phyloP scores from a whole-genome alignment of 2,113 vertebrate species.

The Hippopotamus amphibius region DNA sequence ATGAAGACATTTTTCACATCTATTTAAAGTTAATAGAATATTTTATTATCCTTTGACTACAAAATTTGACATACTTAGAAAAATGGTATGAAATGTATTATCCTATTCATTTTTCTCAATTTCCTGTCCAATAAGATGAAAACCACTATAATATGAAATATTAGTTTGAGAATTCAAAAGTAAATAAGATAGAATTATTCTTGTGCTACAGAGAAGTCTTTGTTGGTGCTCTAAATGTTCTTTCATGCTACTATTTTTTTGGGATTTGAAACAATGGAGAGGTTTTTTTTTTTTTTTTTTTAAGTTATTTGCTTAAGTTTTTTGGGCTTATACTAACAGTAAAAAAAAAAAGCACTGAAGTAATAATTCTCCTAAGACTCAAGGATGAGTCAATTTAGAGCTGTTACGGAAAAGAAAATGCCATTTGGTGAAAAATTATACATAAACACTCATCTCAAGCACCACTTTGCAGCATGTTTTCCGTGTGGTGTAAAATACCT shows the following conservation, averaged over 20 bases:
- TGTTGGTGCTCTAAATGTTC: background rate
- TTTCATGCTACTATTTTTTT: constrained; percentile 45
- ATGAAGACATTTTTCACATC: background rate
- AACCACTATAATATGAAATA: background rate
- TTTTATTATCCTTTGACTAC: background rate
- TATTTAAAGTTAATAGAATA: constrained; percentile 13
- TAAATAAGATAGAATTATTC: background rate
- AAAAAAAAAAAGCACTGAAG: constrained; percentile 65
- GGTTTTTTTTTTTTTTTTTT: constrained; percentile 27
- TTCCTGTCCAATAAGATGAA: background rate
- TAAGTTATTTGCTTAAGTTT: constrained; percentile 56
- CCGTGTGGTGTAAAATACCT: background rate
- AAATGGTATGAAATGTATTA: background rate
- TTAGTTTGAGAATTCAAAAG: constrained; percentile 34
- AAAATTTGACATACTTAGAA: background rate
- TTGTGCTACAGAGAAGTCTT: background rate
- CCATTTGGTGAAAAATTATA: constrained; percentile 51
- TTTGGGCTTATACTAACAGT: constrained; percentile 72
- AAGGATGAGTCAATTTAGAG: constrained; percentile 69
- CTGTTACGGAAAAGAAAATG: constrained; percentile 72
- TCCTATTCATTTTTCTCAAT: background rate
- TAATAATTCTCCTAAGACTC: constrained; percentile 70
- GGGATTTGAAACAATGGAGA: constrained; percentile 28
- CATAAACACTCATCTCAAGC: constrained; percentile 56
- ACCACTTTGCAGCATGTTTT: background rate